A percentile compares a stretch with the other conserved stretches of the same genome.
Conservation (phyloP, 2,888 invertebrate genomes). For the Pogonocherus hispidulus region DNA sequence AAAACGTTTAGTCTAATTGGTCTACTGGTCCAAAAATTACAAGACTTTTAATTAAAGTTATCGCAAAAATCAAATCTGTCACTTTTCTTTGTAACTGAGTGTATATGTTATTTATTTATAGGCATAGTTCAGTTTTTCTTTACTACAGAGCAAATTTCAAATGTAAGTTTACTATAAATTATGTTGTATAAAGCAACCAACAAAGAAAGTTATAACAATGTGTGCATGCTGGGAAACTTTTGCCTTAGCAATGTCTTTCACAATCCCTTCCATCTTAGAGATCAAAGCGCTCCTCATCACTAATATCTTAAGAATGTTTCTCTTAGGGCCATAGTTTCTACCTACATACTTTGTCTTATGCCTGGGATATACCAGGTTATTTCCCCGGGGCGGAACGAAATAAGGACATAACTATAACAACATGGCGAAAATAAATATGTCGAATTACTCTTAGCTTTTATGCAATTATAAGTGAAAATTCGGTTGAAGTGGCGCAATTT, state of each 20-base stretch:
- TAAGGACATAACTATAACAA: neutral
- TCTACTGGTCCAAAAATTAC: no score
- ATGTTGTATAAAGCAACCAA: neutral
- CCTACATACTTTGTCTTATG: slow-evolving; percentile 1
- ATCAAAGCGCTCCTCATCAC: slow-evolving; percentile 18
- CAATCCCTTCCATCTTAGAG: slow-evolving; percentile 12
- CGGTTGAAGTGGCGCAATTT: no score
- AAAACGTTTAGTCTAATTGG: no score
- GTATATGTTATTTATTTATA: no score
- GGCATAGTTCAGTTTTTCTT: neutral
- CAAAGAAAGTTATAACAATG: slow-evolving; percentile 24
- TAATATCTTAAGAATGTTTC: slow-evolving; percentile 24
- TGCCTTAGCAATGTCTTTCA: slow-evolving; percentile 19
- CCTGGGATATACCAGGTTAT: neutral
- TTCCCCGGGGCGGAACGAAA: neutral
- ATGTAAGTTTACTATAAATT: neutral
- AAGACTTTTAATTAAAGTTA: no score
- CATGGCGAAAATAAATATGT: no score
- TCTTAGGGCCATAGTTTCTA: neutral
- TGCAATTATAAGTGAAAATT: no score
- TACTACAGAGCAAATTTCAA: neutral
- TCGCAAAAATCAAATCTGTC: no score
- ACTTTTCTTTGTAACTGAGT: no score
- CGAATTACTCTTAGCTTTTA: no score
- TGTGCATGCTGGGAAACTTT: slow-evolving; percentile 17